phyloP scores from a whole-genome alignment of 2,113 vertebrate species.

The Rhea americana region DNA sequence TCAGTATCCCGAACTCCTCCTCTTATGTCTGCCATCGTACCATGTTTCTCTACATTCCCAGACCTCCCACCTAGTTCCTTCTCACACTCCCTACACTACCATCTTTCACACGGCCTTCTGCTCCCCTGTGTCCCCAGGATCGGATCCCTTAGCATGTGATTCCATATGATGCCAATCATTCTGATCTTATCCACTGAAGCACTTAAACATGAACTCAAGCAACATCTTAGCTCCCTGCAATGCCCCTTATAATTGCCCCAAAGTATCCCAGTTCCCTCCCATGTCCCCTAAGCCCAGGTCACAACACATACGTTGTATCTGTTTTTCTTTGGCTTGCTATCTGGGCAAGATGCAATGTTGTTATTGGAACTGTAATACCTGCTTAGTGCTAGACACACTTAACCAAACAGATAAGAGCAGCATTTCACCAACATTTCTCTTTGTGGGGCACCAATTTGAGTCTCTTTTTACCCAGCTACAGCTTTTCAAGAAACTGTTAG shows the following conservation, averaged over 20 bases:
- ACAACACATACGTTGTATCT: background rate
- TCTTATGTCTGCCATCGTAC: background rate
- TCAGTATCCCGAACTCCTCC: background rate
- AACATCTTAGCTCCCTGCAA: rapidly evolving
- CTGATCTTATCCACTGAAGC: background rate
- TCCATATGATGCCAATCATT: background rate
- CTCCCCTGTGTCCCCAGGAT: background rate
- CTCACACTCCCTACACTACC: background rate
- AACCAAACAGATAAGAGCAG: background rate
- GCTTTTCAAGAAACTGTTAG: background rate
- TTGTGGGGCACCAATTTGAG: background rate
- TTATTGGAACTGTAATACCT: background rate
- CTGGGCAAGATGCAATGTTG: background rate
- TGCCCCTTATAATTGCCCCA: rapidly evolving
- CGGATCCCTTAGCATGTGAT: background rate
- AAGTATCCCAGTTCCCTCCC: background rate
- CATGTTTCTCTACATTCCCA: background rate
- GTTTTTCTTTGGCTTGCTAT: background rate
- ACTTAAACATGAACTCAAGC: background rate
- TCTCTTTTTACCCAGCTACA: background rate
- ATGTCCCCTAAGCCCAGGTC: background rate
- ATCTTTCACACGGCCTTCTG: background rate
- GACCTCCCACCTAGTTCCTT: background rate
- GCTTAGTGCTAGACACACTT: background rate
- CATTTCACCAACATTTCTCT: background rate